A percentile compares a stretch with the other conserved stretches of the same genome.
Evolutionary conservation across 2,113 vertebrate genomes (phyloP).

Genomic region (Nipponia nippon): DNA sequence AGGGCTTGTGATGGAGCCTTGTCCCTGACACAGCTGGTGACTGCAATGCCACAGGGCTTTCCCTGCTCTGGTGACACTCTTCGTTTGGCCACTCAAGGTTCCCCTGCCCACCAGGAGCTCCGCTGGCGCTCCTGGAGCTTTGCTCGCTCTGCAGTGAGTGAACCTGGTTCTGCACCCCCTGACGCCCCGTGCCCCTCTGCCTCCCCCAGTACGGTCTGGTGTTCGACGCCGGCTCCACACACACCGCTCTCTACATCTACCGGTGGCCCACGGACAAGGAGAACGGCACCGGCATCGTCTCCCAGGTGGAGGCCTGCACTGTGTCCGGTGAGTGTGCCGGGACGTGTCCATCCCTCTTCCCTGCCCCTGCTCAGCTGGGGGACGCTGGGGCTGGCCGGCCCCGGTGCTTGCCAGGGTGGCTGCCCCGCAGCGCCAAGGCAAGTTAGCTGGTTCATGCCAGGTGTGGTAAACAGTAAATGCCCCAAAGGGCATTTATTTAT

Average conservation of each 20-base stretch:
- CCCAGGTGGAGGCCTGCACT: constrained; percentile 80
- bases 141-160: accelerated
- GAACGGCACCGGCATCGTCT: constrained; percentile 85
- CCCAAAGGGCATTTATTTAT: neutral
- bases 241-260: constrained; percentile 86
- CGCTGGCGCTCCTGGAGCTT: neutral
- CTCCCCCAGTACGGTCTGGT: constrained; percentile 84
- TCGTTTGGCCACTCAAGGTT: accelerated
- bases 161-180: neutral
- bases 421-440: accelerated
- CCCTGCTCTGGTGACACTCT: neutral
- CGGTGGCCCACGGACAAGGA: constrained; percentile 85
- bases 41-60: neutral
- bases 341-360: accelerated
- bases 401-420: too few relatives aligned
- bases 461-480: neutral
- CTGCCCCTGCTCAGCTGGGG: neutral
- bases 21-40: neutral
- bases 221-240: constrained; percentile 90
- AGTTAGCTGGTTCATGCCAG: neutral
- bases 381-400: accelerated
- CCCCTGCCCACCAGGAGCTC: neutral
- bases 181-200: accelerated
- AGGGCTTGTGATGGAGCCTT: neutral
- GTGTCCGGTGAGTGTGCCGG: constrained; percentile 67